phyloP scores from a whole-genome alignment of 2,113 vertebrate species.

The Periophthalmodon schlosseri region DNA sequence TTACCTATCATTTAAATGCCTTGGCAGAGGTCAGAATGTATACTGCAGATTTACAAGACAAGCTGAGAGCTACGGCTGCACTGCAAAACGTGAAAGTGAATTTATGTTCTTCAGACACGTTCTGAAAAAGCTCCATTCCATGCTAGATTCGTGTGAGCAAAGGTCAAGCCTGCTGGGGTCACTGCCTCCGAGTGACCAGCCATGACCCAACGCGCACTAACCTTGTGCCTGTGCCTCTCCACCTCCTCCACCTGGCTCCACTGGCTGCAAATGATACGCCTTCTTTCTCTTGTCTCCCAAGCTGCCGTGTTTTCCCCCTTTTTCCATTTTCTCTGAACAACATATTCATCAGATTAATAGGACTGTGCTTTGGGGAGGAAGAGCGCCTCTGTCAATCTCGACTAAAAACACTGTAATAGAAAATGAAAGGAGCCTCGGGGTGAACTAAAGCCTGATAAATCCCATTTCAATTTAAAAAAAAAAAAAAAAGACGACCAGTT shows the following conservation, averaged over 20 bases:
- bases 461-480: conserved; percentile 44
- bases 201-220: background rate
- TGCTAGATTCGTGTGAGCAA: conserved; percentile 11
- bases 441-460: conserved; percentile 44
- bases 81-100: background rate
- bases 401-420: conserved; percentile 40
- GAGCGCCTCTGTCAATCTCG: conserved; percentile 53
- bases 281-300: conserved; percentile 43
- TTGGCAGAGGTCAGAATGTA: background rate
- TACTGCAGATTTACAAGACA: background rate
- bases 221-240: conserved; percentile 14
- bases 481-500: conserved; percentile 17
- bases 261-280: conserved; percentile 32
- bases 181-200: conserved; percentile 15
- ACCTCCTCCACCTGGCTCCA: conserved; percentile 26
- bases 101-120: background rate
- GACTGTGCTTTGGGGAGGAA: conserved; percentile 54
- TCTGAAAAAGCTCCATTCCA: background rate
- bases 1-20: background rate
- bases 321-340: conserved; percentile 49
- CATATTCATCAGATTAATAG: conserved; percentile 76
- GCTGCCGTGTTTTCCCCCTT: conserved; percentile 37
- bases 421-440: conserved; percentile 42
- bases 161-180: conserved; percentile 24
- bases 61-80: background rate